Evolutionary conservation across 2,113 vertebrate species (phyloP).

Genomic region (Fulica atra): DNA sequence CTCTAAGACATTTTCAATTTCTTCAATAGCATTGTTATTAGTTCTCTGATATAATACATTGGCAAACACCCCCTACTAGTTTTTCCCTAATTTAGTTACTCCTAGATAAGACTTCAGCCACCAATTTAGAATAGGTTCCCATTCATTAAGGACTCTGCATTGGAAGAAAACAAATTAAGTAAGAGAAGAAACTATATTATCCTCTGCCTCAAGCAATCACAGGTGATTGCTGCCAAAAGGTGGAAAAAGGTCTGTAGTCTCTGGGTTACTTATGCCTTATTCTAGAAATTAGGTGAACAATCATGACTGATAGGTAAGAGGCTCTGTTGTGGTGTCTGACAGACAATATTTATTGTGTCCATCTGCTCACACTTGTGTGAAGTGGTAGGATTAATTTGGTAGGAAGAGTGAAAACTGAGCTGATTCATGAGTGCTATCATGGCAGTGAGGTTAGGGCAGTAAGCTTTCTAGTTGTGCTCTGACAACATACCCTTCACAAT

Average conservation of each 20-base stretch:
- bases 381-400: neutral
- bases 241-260: neutral
- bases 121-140: neutral
- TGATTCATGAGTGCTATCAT: neutral
- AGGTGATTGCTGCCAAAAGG: neutral
- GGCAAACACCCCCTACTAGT: neutral
- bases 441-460: neutral
- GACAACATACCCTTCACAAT: neutral
- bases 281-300: neutral
- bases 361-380: neutral
- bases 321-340: neutral
- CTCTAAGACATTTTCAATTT: neutral
- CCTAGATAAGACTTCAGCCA: neutral
- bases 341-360: neutral
- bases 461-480: neutral
- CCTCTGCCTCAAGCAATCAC: neutral
- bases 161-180: neutral
- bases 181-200: neutral
- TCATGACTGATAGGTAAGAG: neutral
- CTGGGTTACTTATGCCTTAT: neutral
- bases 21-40: neutral
- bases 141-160: rapidly evolving
- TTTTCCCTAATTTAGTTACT: neutral
- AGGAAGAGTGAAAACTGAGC: neutral
- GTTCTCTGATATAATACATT: neutral